Evolutionary conservation across 2,113 vertebrate species (phyloP).

Genomic region (Lepus europaeus): DNA sequence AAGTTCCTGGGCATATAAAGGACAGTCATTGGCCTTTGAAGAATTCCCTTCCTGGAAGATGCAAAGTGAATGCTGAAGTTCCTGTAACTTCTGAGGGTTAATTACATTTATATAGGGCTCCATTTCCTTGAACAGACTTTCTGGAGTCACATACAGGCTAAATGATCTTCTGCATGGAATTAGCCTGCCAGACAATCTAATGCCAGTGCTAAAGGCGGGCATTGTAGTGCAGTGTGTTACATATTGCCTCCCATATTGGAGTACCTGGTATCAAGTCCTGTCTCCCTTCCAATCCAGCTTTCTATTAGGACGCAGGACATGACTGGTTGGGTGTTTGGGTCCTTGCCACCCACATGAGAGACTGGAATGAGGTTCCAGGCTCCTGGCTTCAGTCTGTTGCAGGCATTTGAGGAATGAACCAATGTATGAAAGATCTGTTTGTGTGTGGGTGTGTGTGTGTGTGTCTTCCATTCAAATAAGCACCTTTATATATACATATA

Average conservation of each 20-base stretch:
- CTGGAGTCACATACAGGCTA: conserved; percentile 60
- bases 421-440: too few relatives aligned
- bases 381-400: too few relatives aligned
- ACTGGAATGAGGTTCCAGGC: too few relatives aligned
- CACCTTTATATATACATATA: too few relatives aligned
- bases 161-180: conserved; percentile 55
- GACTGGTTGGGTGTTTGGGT: not conserved
- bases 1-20: conserved; percentile 19
- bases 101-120: conserved; percentile 48
- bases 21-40: conserved; percentile 38
- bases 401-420: too few relatives aligned
- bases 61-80: conserved; percentile 57
- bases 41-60: conserved; percentile 66
- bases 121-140: conserved; percentile 62
- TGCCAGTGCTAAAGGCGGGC: not conserved
- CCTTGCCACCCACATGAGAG: too few relatives aligned
- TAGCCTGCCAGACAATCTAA: conserved; percentile 15
- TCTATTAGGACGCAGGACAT: not conserved
- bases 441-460: too few relatives aligned
- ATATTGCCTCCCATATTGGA: too few relatives aligned
- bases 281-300: too few relatives aligned
- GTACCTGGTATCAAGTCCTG: too few relatives aligned
- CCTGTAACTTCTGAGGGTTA: conserved; percentile 66
- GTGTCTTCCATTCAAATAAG: too few relatives aligned
- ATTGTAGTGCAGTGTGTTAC: too few relatives aligned